These are phyloP conservation scores for Apeltes quadracus DNA, from an alignment of 2,113 vertebrate species.

Conservation along the genomic window DNA sequence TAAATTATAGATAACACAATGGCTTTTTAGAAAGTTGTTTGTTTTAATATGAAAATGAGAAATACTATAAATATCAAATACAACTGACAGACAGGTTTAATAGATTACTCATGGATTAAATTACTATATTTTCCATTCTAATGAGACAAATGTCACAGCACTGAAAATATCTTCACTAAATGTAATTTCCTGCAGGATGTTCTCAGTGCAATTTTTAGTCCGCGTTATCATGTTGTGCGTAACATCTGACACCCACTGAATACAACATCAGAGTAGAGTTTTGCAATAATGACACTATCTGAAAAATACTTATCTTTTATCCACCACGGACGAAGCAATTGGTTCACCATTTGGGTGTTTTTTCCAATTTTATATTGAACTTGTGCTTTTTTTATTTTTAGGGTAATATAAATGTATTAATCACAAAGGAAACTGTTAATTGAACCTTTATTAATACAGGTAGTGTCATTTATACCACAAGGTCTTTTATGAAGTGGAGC, in stretches of 20 bases:
- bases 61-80: no score
- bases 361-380: background rate
- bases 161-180: background rate
- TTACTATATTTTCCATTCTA: background rate
- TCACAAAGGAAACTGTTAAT: background rate
- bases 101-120: background rate
- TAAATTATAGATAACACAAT: background rate
- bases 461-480: background rate
- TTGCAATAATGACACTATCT: background rate
- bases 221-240: background rate
- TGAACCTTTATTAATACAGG: background rate
- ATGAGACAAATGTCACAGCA: constrained; percentile 4
- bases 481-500: background rate
- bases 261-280: background rate
- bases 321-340: background rate
- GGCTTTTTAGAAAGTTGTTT: background rate
- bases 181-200: background rate
- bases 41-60: background rate
- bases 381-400: background rate
- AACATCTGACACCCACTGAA: background rate
- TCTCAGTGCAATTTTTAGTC: background rate
- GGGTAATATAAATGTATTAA: background rate
- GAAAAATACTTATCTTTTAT: background rate
- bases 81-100: background rate
- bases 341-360: background rate